Base-by-base conservation (phyloP, 2,888 invertebrate species). In the Linnaemya vulpina region DNA sequence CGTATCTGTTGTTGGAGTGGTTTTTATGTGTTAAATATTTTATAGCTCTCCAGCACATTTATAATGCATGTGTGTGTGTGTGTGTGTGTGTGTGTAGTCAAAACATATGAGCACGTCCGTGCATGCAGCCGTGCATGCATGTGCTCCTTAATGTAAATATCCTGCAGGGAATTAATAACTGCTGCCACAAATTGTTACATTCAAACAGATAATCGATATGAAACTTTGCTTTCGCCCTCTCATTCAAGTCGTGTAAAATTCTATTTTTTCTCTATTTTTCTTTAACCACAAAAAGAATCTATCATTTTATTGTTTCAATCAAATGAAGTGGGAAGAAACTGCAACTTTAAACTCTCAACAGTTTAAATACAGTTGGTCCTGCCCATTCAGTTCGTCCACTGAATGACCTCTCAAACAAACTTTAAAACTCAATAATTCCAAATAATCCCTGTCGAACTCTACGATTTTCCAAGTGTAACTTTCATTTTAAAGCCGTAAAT, bases 1-100 rank as follows among this genome's bases (percentile, higher is more conserved):
- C 35, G n/a, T 60, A 17, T 40, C 43, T 49, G 15, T 46, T 53
- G 17, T 35, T 30, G 11, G 25, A 71, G 17, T n/a, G n/a, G n/a
- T 30, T 46, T 60, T 71, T 35, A 35, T 76, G 49, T 71, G 53
- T 63, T 65, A 55, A 63, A 65, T 73, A 73, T 79, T 79, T 58
- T 65, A 55, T 65, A 22, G 46, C 17, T 38, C 17, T 38, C 38
- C 13, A 35, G 22, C 46, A 60, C 9, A 38, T 22, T 8, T 65
- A 68, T n/a, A n/a, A n/a, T n/a, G n/a, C n/a, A 46, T 22, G 46
- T 15, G 35, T 60, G 58, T 43, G 25, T 68, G 35, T 53, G 15
- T 15, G 58, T 22, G 46, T 15, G 35, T 60, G 58, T 43, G 25
- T 68, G 35, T 53, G 15, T 15, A 35, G 67, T 30, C 35, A 46